Evolutionary conservation across 2,888 invertebrate genomes (phyloP).

Genomic region (Tenodera sinensis): DNA sequence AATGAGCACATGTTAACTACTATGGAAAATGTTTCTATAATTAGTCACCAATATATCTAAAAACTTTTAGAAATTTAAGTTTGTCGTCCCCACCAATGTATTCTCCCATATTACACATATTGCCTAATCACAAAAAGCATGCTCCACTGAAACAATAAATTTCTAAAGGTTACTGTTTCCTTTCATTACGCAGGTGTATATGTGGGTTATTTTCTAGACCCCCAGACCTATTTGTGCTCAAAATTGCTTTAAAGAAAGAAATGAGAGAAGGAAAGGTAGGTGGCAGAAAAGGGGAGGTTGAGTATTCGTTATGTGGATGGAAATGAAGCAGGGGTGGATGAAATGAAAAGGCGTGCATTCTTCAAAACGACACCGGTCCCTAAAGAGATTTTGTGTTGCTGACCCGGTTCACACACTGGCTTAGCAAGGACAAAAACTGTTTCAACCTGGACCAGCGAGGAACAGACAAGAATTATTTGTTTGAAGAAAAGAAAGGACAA

Average conservation of each 20-base stretch:
- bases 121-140: too few relatives aligned
- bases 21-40: too few relatives aligned
- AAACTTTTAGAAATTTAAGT: too few relatives aligned
- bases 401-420: slow-evolving; percentile 22
- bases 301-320: neutral
- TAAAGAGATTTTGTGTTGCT: neutral
- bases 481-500: neutral
- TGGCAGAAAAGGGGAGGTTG: neutral
- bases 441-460: neutral
- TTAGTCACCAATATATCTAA: too few relatives aligned
- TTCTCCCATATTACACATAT: too few relatives aligned
- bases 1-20: too few relatives aligned
- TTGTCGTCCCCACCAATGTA: too few relatives aligned
- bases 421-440: slow-evolving; percentile 12
- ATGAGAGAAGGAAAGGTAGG: neutral
- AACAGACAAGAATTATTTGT: neutral
- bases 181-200: neutral
- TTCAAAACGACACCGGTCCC: neutral
- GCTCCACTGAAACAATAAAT: neutral
- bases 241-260: neutral
- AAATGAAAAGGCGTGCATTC: neutral
- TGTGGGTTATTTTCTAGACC: neutral
- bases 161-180: neutral
- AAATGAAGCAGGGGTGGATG: neutral
- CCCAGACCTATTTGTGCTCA: neutral